Percentiles rank a stretch among this genome's conserved stretches.
phyloP scores from a whole-genome alignment of 2,797 vertebrate genomes.

The Pitangus sulphuratus region DNA sequence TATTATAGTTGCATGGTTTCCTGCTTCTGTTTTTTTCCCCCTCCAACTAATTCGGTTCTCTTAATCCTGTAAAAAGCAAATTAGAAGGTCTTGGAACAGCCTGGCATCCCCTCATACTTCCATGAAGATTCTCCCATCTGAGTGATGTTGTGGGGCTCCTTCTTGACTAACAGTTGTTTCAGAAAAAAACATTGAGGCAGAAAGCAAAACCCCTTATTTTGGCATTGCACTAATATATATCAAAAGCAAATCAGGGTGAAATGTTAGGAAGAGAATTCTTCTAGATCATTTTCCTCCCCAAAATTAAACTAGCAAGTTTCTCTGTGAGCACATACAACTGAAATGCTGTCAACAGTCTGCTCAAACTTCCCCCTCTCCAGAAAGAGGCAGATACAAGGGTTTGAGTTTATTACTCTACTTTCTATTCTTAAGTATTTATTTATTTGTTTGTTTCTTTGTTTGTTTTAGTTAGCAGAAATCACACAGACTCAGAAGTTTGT shows the following conservation, averaged over 20 bases:
- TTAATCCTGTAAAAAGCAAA: not conserved
- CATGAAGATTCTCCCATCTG: not conserved
- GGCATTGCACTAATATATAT: not conserved
- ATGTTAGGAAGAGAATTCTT: not conserved
- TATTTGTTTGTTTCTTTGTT: not conserved
- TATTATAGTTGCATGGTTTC: not conserved
- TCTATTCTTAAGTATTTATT: not conserved
- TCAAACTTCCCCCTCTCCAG: not conserved
- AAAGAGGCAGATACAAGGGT: not conserved
- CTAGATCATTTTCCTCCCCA: accelerated
- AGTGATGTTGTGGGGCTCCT: not conserved
- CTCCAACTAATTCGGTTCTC: not conserved
- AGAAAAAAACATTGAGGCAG: not conserved
- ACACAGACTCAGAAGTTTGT: not conserved
- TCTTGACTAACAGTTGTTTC: not conserved
- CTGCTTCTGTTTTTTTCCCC: not conserved
- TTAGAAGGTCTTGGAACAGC: not conserved
- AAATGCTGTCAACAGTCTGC: not conserved
- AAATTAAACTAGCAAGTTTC: not conserved
- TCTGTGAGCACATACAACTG: not conserved
- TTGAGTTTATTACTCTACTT: not conserved
- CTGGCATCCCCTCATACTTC: not conserved
- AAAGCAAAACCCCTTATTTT: not conserved
- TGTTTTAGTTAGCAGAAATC: not conserved
- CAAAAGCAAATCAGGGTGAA: not conserved